phyloP scores from a whole-genome alignment of 2,797 vertebrate genomes.

The Gymnodraco acuticeps region DNA sequence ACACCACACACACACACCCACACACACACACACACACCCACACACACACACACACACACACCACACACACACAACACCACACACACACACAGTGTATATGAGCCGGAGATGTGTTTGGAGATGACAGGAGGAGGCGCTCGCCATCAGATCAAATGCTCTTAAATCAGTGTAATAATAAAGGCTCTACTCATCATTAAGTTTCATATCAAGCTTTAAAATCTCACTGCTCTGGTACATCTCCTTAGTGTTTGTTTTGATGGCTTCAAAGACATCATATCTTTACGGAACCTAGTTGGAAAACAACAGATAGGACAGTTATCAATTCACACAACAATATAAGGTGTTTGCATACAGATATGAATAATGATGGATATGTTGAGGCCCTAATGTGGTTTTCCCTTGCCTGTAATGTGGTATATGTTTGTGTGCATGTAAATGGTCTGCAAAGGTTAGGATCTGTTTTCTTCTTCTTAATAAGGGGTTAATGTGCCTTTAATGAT shows the following conservation, averaged over 20 bases:
- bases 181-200: slow-evolving; percentile 6
- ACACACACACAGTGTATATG: slow-evolving; percentile 54
- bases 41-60: neutral
- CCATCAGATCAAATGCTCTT: slow-evolving; percentile 39
- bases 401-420: no score
- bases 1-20: no score
- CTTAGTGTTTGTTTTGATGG: slow-evolving; percentile 16
- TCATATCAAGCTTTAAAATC: neutral
- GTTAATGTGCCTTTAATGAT: no score
- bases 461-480: no score
- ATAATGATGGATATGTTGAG: no score
- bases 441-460: no score
- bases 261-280: slow-evolving; percentile 14
- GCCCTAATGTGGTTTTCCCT: no score
- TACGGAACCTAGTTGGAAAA: neutral
- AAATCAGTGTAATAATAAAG: slow-evolving; percentile 19
- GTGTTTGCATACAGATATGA: no score
- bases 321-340: no score
- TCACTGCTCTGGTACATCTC: neutral
- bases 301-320: no score
- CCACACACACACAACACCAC: no score
- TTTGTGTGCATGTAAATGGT: no score
- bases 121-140: slow-evolving; percentile 57
- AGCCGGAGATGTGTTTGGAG: slow-evolving; percentile 42
- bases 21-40: neutral